Percentiles rank a stretch among this genome's conserved stretches.
Evolutionary conservation across 1,140 invertebrate genomes (phyloP).

Genomic region (honey bee (Apis mellifera)): DNA sequence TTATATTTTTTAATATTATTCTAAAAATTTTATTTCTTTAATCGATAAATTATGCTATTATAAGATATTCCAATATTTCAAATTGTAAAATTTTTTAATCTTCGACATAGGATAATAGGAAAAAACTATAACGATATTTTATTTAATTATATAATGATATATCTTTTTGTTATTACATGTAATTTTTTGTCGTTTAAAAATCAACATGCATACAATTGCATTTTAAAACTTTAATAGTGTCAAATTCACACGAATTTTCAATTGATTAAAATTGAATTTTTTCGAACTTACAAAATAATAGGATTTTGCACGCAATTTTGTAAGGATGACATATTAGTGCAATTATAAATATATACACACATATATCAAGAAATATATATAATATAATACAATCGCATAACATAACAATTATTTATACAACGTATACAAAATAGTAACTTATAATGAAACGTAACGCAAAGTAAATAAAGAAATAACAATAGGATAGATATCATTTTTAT

Average conservation of each 20-base stretch:
- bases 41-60: not conserved
- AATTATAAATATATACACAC: constrained; percentile 63
- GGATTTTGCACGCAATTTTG: constrained; percentile 29
- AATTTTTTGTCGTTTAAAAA: constrained; percentile 34
- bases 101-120: not conserved
- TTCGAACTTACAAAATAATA: constrained; percentile 53
- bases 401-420: constrained; percentile 65
- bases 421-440: constrained; percentile 54
- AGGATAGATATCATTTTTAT: constrained; percentile 20
- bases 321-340: constrained; percentile 8
- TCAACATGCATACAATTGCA: constrained; percentile 26
- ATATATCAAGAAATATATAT: constrained; percentile 51
- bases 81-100: not conserved
- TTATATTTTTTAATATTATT: not conserved
- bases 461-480: constrained; percentile 55
- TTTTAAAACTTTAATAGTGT: not conserved
- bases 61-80: not conserved
- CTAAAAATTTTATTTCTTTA: not conserved
- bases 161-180: constrained; percentile 41
- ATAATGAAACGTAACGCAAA: constrained; percentile 59
- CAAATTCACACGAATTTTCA: not conserved
- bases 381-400: constrained; percentile 65
- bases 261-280: constrained; percentile 24
- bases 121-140: not conserved
- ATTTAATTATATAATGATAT: constrained; percentile 49